Conservation (phyloP, 92 coral and sea anemone genomes). For the Anthopleura xanthogrammica region DNA sequence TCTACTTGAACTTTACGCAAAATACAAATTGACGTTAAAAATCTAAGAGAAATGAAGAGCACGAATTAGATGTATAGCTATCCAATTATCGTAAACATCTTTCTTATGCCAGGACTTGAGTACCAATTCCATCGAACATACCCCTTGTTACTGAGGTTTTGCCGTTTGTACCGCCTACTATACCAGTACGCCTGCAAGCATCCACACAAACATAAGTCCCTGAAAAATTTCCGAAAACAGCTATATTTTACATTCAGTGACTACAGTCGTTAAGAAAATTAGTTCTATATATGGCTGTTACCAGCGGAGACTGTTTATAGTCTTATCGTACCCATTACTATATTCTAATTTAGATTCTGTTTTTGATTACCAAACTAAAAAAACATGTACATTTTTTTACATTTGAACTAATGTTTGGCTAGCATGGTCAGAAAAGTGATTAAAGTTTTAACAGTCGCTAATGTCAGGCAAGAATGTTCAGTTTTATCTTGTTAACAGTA, state of each 20-base stretch:
- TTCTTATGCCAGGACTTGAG: background rate
- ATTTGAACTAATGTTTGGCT: background rate
- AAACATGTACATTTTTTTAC: background rate
- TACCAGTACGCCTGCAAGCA: background rate
- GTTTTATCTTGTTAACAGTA: too few species aligned
- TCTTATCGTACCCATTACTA: too few species aligned
- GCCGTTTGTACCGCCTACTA: background rate
- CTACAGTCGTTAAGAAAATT: too few species aligned
- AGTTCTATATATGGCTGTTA: too few species aligned
- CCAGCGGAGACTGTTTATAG: too few species aligned
- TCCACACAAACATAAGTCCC: background rate
- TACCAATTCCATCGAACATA: background rate
- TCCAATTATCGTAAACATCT: background rate
- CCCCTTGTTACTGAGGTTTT: background rate
- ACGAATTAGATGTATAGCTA: too few species aligned
- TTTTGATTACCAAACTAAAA: background rate
- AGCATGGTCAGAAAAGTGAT: background rate
- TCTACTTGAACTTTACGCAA: background rate
- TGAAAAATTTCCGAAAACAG: too few species aligned
- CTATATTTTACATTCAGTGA: too few species aligned
- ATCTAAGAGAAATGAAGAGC: too few species aligned
- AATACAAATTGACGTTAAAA: too few species aligned
- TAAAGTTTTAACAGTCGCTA: background rate
- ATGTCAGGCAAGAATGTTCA: too few species aligned
- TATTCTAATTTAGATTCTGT: too few species aligned